A percentile compares a stretch with the other conserved stretches of the same genome.
These are phyloP conservation scores for Chaetodon trifasciatus DNA, from an alignment of 2,797 vertebrate species.

Conservation along the genomic window DNA sequence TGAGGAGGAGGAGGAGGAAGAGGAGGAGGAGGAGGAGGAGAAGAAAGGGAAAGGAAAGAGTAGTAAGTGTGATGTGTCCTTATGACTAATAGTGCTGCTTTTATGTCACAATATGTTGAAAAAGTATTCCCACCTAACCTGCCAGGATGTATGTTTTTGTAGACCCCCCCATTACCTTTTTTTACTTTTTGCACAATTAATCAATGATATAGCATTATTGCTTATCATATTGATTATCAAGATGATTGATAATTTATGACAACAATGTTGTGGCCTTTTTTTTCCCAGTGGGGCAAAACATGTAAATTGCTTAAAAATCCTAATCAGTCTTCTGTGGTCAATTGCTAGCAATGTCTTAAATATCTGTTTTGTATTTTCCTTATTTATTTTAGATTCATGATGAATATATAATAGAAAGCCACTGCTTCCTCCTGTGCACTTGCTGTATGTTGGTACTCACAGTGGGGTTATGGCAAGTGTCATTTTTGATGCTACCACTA, in stretches of 20 bases:
- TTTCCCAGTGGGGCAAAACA: neutral
- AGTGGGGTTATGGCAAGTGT: too few relatives aligned
- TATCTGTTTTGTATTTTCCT: neutral
- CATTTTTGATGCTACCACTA: neutral
- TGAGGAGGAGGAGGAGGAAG: conserved; percentile 66
- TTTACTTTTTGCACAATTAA: too few relatives aligned
- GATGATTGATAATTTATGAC: too few relatives aligned
- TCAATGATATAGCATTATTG: too few relatives aligned
- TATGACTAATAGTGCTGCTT: neutral
- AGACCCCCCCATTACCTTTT: too few relatives aligned
- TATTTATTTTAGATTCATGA: too few relatives aligned
- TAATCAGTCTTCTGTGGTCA: neutral
- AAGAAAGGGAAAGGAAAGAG: conserved; percentile 76
- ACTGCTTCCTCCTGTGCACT: neutral
- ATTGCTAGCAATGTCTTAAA: too few relatives aligned
- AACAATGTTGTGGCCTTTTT: too few relatives aligned
- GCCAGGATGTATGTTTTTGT: neutral
- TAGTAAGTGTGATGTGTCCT: conserved; percentile 81
- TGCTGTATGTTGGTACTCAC: neutral
- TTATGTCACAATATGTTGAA: neutral
- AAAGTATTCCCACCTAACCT: neutral
- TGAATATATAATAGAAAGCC: neutral
- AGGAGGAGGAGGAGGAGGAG: conserved; percentile 60
- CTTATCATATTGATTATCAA: too few relatives aligned
- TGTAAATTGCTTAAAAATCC: neutral